These are phyloP conservation scores for Poeciliopsis retropinna DNA, from an alignment of 2,113 vertebrate genomes.

Conservation along the genomic window DNA sequence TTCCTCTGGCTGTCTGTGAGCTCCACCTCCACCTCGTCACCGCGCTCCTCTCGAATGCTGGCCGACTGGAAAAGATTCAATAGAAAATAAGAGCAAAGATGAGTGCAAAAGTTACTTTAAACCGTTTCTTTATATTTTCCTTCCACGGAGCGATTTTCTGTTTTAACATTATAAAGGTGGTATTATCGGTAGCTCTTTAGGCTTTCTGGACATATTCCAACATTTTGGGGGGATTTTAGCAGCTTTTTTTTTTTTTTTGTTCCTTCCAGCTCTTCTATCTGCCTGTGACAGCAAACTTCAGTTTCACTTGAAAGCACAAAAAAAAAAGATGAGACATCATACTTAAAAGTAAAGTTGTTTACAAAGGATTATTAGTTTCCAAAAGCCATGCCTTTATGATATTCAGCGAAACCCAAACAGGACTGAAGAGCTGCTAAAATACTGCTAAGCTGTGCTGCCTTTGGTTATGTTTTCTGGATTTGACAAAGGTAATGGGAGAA, in stretches of 20 bases:
- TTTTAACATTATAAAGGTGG: background rate
- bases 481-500: too few species aligned
- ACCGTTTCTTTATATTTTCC: background rate
- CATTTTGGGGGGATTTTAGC: background rate
- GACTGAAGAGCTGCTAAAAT: background rate
- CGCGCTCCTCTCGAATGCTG: constrained; percentile 80
- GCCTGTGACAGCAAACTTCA: background rate
- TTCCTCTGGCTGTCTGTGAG: constrained; percentile 79
- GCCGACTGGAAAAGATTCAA: constrained; percentile 70
- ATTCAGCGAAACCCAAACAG: background rate
- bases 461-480: background rate
- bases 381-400: background rate
- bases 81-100: background rate
- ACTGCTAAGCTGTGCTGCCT: background rate
- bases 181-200: background rate
- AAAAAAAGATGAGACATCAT: too few species aligned
- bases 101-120: background rate
- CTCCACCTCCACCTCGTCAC: constrained; percentile 84
- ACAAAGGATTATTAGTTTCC: too few species aligned
- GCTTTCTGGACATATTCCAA: background rate
- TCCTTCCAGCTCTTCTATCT: background rate
- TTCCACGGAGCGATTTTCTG: too few species aligned
- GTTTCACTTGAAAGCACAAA: too few species aligned
- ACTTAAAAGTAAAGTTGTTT: too few species aligned
- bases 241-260: background rate